Percentiles rank a stretch among this genome's conserved stretches.
Evolutionary conservation across 2,113 vertebrate genomes (phyloP).

Genomic region (Solenodon paradoxus): DNA sequence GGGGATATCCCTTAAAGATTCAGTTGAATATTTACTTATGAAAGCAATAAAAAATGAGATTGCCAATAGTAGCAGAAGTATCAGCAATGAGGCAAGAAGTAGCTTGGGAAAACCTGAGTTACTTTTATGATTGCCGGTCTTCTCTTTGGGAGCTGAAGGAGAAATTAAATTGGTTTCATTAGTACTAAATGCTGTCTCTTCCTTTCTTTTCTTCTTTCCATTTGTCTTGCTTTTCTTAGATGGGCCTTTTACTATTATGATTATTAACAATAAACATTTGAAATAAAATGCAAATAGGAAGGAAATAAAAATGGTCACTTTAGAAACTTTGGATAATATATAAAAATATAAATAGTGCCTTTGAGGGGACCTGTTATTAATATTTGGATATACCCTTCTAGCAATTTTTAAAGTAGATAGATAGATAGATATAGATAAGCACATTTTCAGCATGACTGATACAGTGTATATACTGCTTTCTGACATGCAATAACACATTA

Average conservation of each 20-base stretch:
- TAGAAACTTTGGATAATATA: neutral
- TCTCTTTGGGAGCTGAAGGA: conserved; percentile 36
- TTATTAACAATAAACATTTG: neutral
- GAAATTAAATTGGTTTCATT: conserved; percentile 19
- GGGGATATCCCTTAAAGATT: neutral
- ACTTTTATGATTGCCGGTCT: neutral
- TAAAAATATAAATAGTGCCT: neutral
- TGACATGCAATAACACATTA: neutral
- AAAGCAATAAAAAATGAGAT: conserved; percentile 45
- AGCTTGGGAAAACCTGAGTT: neutral
- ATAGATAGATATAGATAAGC: neutral
- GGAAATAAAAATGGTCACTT: neutral
- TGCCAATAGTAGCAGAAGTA: conserved; percentile 37
- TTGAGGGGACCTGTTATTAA: neutral
- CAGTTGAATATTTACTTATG: conserved; percentile 55
- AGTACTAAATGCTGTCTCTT: neutral
- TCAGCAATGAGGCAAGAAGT: neutral
- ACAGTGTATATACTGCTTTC: neutral
- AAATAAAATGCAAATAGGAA: neutral
- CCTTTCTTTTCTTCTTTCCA: neutral
- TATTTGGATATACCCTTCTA: neutral
- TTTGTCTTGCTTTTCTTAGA: neutral
- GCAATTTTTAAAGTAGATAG: neutral
- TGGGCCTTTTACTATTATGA: no score
- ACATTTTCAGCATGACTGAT: neutral